phyloP scores from a whole-genome alignment of 1,140 invertebrate genomes.

The Colletes latitarsis region DNA sequence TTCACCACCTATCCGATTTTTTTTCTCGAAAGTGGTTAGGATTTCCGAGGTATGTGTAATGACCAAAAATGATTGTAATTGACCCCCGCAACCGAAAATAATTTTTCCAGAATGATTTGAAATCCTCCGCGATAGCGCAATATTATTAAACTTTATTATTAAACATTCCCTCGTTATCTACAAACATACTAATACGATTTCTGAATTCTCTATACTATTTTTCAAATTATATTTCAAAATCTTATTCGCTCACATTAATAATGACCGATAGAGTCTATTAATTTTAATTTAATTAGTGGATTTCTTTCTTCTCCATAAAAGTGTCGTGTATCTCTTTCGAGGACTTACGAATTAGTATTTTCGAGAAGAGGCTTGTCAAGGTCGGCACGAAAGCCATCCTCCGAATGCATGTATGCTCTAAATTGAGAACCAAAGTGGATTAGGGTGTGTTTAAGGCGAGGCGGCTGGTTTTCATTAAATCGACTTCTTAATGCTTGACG shows the following conservation, averaged over 20 bases:
- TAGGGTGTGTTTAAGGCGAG: slow-evolving; percentile 30
- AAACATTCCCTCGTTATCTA: background rate
- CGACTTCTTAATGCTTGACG: slow-evolving; percentile 41
- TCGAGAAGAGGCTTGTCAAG: background rate
- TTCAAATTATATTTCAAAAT: background rate
- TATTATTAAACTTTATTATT: background rate
- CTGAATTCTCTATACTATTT: background rate
- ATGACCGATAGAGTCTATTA: background rate
- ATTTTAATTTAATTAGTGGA: background rate
- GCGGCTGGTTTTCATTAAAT: slow-evolving; percentile 46
- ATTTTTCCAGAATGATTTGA: no score
- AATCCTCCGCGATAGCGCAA: background rate
- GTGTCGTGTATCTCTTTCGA: background rate
- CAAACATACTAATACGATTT: no score
- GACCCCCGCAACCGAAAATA: no score
- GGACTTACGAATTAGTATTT: slow-evolving; percentile 11
- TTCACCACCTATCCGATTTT: no score
- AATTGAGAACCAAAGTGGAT: slow-evolving; percentile 13
- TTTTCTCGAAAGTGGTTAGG: no score
- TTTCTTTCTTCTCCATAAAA: background rate
- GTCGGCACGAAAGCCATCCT: background rate
- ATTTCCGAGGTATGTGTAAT: no score
- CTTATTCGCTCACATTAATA: background rate
- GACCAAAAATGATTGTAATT: no score
- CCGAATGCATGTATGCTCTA: background rate